Percentiles rank a stretch among this genome's conserved stretches.
Evolutionary conservation across 1,140 invertebrate genomes (phyloP).

Genomic region (Cepaea nemoralis): DNA sequence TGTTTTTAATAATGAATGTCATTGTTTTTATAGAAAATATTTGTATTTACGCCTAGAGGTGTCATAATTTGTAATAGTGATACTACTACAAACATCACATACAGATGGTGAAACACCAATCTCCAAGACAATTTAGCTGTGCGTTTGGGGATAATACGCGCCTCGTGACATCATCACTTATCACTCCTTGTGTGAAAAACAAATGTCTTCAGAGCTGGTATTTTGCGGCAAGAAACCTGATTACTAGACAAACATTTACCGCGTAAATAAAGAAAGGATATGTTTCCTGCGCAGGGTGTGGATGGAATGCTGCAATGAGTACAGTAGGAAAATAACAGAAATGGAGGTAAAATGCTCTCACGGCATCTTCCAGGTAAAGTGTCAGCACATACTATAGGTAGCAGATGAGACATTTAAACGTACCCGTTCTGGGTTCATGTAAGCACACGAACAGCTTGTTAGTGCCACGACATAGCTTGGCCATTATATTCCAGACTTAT

Average conservation of each 20-base stretch:
- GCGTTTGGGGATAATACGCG: background rate
- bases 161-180: background rate
- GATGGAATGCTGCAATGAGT: background rate
- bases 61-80: no score
- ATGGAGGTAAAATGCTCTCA: background rate
- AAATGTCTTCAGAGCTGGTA: background rate
- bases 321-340: background rate
- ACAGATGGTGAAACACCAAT: background rate
- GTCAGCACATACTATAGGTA: background rate
- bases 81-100: no score
- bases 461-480: no score
- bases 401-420: background rate
- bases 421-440: background rate
- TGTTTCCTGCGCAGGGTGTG: background rate
- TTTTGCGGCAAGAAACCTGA: background rate
- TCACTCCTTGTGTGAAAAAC: background rate
- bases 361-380: background rate
- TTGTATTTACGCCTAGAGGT: no score
- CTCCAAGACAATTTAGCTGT: background rate
- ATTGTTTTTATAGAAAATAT: no score
- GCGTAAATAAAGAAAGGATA: background rate
- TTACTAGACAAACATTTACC: slow-evolving; percentile 2
- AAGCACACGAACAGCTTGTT: background rate
- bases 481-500: no score
- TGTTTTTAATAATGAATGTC: no score